Base-by-base conservation (phyloP, 2,113 vertebrate species). In the Phalacrocorax pelagicus region DNA sequence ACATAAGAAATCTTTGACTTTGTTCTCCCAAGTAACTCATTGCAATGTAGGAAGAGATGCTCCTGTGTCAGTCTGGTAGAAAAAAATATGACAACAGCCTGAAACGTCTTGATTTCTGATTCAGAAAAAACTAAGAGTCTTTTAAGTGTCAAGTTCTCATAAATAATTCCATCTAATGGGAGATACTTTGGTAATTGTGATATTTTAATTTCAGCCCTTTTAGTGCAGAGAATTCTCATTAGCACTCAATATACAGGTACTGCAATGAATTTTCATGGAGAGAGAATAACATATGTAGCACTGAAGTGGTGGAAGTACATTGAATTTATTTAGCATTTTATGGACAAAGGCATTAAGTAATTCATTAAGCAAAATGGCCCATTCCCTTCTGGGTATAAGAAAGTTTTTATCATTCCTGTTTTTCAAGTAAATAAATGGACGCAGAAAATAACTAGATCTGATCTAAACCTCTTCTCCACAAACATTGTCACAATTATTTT, bases 121-220 rank as follows among this genome's bases (percentile, higher is more conserved):
- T 92, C 83, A 71, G 66, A 85, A 66, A 84, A 94, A 97, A 70
- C 11, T 2, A 9, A 47, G 55, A 69, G 65, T 59, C 82, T 89
- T 86, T 88, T 75, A 95, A 94, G 75, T 90, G 95, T 93, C 85
- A 94, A 85, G 58, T 88, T 96, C 92, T 95, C 82, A 94, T 94
- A 96, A 95, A 97, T 95, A 91, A 95, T 95, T 96, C 78, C 67
- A n/a, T 20, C 81, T 96, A 93, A 96, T 94, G 88, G 93, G 87
- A 97, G 55, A 88, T 38, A 72, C 52, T 86, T 92, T 2, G 7
- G 78, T 95, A 96, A 97, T 95, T 95, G 77, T 2, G 0, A 18
- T 70, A 75, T 93, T 95, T 96, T 95, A 96, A 97, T 95, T 96
- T 94, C 84, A 92, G n/a, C 44, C 84, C 51, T 95, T 92, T 91